Percentiles rank a stretch among this genome's conserved stretches.
phyloP scores from a whole-genome alignment of 2,797 vertebrate species.

The Notoglanidium macrostoma region DNA sequence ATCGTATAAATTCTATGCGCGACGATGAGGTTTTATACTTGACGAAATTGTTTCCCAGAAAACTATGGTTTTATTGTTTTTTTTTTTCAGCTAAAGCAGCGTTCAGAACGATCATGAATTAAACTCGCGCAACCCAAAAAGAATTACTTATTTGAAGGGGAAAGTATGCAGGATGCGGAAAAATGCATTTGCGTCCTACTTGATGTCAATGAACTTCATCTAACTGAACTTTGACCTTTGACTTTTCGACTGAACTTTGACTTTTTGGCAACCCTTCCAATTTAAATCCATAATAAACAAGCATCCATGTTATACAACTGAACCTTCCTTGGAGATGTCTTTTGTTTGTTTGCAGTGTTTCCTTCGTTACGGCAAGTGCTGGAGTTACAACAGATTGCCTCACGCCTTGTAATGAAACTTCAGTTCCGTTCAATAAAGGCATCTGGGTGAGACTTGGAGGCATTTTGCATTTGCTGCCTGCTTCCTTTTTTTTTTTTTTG shows the following conservation, averaged over 20 bases:
- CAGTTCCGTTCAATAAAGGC: background rate
- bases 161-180: background rate
- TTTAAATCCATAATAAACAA: background rate
- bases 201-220: background rate
- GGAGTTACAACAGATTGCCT: slow-evolving; percentile 10
- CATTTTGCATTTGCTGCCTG: slow-evolving; percentile 19
- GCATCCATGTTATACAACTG: background rate
- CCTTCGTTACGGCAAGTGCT: background rate
- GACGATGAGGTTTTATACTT: too few relatives aligned
- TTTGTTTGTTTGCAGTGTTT: background rate
- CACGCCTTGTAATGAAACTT: slow-evolving; percentile 10
- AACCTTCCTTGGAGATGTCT: background rate
- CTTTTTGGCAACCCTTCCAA: background rate
- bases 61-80: too few relatives aligned
- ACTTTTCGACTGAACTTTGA: too few relatives aligned
- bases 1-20: too few relatives aligned
- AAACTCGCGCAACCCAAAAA: background rate
- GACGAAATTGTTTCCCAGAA: too few relatives aligned
- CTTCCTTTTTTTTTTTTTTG: background rate
- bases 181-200: background rate
- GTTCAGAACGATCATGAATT: background rate
- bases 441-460: background rate
- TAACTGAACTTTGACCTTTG: background rate
- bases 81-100: too few relatives aligned
- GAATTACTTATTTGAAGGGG: background rate